A percentile compares a stretch with the other conserved stretches of the same genome.
Conservation (phyloP, 2,888 invertebrate genomes). For the Drosophila bunnanda region DNA sequence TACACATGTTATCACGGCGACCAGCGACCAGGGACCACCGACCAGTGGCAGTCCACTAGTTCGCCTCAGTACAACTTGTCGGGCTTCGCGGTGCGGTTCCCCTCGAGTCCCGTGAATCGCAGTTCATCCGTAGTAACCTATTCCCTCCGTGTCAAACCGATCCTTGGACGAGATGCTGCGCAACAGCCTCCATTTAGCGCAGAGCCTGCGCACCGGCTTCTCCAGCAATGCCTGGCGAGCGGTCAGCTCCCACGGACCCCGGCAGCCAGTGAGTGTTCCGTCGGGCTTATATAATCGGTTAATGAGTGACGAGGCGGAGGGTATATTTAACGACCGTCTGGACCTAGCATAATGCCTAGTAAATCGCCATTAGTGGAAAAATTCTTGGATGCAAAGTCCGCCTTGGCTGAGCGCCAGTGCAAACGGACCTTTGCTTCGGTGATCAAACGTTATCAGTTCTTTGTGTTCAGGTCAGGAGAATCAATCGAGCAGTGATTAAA, state of each 20-base stretch:
- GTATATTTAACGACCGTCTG: conserved; percentile 1
- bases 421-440: conserved; percentile 28
- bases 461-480: conserved; percentile 36
- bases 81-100: conserved; percentile 56
- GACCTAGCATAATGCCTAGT: conserved; percentile 2
- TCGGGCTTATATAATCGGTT: conserved; percentile 24
- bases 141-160: background rate
- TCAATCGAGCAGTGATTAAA: conserved; percentile 14
- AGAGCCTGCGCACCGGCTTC: conserved; percentile 57
- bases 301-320: conserved; percentile 3
- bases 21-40: conserved; percentile 15
- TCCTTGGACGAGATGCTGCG: conserved; percentile 54
- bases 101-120: conserved; percentile 51
- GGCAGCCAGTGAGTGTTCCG: conserved; percentile 71
- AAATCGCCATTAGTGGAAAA: conserved; percentile 6
- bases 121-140: conserved; percentile 17
- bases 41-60: conserved; percentile 19
- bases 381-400: conserved; percentile 38
- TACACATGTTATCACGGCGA: conserved; percentile 74
- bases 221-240: conserved; percentile 63
- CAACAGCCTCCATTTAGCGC: conserved; percentile 54
- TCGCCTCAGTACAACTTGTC: conserved; percentile 63
- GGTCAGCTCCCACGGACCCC: conserved; percentile 66
- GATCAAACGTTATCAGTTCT: conserved; percentile 32
- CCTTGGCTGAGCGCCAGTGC: conserved; percentile 1